Conservation (phyloP, 1,140 invertebrate genomes). For the Phthorimaea operculella region DNA sequence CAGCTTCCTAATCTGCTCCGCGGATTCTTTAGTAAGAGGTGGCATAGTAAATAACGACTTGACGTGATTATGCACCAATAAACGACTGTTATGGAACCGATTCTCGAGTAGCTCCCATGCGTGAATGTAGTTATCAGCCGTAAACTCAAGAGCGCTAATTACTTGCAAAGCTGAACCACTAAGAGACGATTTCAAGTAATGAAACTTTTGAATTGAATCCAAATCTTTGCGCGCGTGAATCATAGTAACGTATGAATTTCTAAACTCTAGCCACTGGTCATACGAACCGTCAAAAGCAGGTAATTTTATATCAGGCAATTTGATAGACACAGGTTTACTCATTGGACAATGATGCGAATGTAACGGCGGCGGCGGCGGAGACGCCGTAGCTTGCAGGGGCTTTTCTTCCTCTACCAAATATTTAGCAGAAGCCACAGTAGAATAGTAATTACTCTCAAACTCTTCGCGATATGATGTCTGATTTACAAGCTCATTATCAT, state of each 20-base stretch:
- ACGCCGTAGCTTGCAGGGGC: too few relatives aligned
- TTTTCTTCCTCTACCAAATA: neutral
- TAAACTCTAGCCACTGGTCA: conserved; percentile 6
- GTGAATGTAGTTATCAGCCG: conserved; percentile 7
- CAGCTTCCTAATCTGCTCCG: conserved; percentile 7
- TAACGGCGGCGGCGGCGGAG: neutral
- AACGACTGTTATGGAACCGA: conserved; percentile 8
- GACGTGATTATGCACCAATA: conserved; percentile 10
- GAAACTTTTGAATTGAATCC: conserved; percentile 8
- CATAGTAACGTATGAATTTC: conserved; percentile 6
- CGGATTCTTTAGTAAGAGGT: neutral
- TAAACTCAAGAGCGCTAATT: conserved; percentile 9
- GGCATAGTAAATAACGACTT: conserved; percentile 5
- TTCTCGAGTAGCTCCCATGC: conserved; percentile 11
- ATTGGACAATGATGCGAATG: neutral
- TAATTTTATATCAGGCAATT: conserved; percentile 8
- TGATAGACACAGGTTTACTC: neutral
- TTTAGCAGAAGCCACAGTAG: neutral
- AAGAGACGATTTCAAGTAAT: conserved; percentile 7
- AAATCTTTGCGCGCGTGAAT: neutral
- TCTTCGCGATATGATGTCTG: neutral
- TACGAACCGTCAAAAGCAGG: conserved; percentile 6
- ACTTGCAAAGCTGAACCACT: conserved; percentile 9
- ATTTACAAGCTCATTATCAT: neutral
- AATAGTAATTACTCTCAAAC: conserved; percentile 2